A percentile compares a stretch with the other conserved stretches of the same genome.
These are phyloP conservation scores for Phrynosoma blainvillii DNA, from an alignment of 2,113 vertebrate species.

Conservation along the genomic window DNA sequence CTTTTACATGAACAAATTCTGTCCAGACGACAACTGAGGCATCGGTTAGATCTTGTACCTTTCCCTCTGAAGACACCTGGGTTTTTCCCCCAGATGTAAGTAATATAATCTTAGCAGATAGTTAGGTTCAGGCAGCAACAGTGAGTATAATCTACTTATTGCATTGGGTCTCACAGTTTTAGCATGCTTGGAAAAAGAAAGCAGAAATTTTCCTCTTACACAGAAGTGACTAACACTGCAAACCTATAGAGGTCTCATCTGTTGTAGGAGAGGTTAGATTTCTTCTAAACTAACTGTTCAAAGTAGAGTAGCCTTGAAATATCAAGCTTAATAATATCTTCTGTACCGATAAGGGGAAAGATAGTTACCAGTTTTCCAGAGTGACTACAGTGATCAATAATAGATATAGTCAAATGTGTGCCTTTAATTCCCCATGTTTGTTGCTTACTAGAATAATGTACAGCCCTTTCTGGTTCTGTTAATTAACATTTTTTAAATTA, in stretches of 20 bases:
- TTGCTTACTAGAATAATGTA: neutral
- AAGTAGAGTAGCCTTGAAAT: constrained; percentile 2
- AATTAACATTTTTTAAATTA: constrained; percentile 9
- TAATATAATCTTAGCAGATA: neutral
- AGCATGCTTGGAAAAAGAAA: constrained; percentile 1
- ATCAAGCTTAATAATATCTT: constrained; percentile 16
- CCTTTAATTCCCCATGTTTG: constrained; percentile 17
- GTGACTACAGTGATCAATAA: constrained; percentile 18
- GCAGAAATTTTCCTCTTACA: neutral
- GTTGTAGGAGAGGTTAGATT: neutral
- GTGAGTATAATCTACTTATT: neutral
- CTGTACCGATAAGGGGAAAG: neutral
- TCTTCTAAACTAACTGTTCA: constrained; percentile 11
- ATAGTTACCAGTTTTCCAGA: neutral
- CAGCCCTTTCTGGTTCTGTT: neutral
- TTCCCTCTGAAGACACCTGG: neutral
- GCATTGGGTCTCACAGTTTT: neutral
- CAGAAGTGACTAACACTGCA: neutral
- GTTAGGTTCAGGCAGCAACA: neutral
- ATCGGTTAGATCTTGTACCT: neutral
- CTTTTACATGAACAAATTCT: neutral
- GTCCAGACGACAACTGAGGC: no score
- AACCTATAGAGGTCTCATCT: constrained; percentile 12
- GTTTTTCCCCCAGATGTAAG: neutral
- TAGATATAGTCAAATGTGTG: neutral